Conservation (phyloP, 2,888 invertebrate genomes). For the Nezara viridula region DNA sequence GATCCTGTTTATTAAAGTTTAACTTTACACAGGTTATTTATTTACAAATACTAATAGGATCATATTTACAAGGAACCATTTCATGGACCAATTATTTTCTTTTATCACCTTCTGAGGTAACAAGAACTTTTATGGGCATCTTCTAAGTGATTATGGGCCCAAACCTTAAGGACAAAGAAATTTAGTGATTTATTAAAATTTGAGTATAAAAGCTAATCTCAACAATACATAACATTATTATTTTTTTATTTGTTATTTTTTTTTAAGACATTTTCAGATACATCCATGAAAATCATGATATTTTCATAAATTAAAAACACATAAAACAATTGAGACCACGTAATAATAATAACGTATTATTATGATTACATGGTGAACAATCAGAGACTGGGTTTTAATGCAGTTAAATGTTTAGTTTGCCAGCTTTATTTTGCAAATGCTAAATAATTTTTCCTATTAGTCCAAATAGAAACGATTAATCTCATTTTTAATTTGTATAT, state of each 20-base stretch:
- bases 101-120: conserved; percentile 52
- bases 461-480: background rate
- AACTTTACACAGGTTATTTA: conserved; percentile 31
- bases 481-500: background rate
- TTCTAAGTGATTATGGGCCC: background rate
- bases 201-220: conserved; percentile 28
- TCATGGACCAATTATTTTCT: conserved; percentile 56
- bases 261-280: background rate
- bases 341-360: too few species aligned
- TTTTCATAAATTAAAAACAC: background rate
- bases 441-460: background rate
- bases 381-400: background rate
- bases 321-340: background rate
- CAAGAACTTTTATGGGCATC: background rate
- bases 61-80: conserved; percentile 58
- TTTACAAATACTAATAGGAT: conserved; percentile 25
- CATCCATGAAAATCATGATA: background rate
- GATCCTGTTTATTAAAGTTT: conserved; percentile 5
- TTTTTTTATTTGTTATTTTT: too few species aligned
- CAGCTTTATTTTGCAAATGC: background rate
- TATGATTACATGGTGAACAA: background rate
- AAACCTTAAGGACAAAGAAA: background rate
- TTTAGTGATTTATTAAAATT: conserved; percentile 21
- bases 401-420: background rate
- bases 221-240: background rate